phyloP scores from a whole-genome alignment of 2,888 invertebrate species.

The Amphipoea oculea region DNA sequence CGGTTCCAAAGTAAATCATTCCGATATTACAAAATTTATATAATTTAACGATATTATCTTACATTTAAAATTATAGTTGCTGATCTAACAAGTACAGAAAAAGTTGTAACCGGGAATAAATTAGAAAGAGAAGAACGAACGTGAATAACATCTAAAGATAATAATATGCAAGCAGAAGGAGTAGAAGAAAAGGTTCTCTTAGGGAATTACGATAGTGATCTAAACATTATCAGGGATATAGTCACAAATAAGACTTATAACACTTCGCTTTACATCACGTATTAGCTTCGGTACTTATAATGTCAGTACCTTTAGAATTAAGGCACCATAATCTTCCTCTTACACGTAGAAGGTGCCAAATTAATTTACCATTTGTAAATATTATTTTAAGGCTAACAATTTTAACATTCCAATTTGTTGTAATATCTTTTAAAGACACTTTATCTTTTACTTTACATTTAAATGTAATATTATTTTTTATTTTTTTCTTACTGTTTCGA shows the following conservation, averaged over 20 bases:
- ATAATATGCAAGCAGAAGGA: conserved; percentile 1
- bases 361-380: conserved; percentile 69
- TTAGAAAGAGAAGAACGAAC: background rate
- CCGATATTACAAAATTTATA: conserved; percentile 1
- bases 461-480: conserved; percentile 15
- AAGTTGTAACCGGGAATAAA: conserved; percentile 22
- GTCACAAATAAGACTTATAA: conserved; percentile 70
- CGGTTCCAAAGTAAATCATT: conserved; percentile 29
- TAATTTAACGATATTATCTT: background rate
- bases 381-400: conserved; percentile 64
- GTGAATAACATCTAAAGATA: background rate
- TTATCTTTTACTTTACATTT: conserved; percentile 24
- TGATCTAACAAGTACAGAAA: background rate
- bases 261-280: conserved; percentile 66
- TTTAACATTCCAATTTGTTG: conserved; percentile 69
- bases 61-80: conserved; percentile 9
- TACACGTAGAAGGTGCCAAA: conserved; percentile 71
- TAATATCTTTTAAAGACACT: conserved; percentile 39
- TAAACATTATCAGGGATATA: conserved; percentile 62
- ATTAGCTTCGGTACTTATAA: conserved; percentile 64
- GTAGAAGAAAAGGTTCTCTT: conserved; percentile 22
- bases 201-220: conserved; percentile 48
- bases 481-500: conserved; percentile 12
- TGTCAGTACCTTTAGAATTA: conserved; percentile 63
- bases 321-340: conserved; percentile 68